These are phyloP conservation scores for Drosophila ezoana DNA, from an alignment of 2,888 invertebrate species.

Conservation along the genomic window DNA sequence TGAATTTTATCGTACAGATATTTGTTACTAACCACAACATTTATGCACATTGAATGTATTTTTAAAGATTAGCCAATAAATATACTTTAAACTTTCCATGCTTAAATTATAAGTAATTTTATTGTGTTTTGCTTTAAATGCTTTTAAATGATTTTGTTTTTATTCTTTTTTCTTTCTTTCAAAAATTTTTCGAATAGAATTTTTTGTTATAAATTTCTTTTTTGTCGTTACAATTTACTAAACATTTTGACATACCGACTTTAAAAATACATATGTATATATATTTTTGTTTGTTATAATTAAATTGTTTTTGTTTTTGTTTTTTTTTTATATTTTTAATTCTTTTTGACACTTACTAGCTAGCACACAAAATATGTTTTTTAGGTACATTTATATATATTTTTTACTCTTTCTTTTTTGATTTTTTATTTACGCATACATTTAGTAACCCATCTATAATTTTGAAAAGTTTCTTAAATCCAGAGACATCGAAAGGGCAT, in stretches of 20 bases:
- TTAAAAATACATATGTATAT: conserved; percentile 62
- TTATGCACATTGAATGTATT: conserved; percentile 71
- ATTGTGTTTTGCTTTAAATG: conserved; percentile 42
- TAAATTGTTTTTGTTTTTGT: conserved; percentile 42
- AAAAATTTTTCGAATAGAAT: conserved; percentile 47
- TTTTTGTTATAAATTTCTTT: conserved; percentile 30
- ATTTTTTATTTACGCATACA: conserved; percentile 67
- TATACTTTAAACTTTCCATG: conserved; percentile 37
- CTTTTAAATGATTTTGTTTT: conserved; percentile 44
- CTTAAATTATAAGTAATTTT: conserved; percentile 61
- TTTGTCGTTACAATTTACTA: conserved; percentile 62
- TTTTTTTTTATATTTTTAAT: conserved; percentile 24
- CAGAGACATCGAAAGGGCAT: conserved; percentile 51
- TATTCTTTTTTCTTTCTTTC: conserved; percentile 11
- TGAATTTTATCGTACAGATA: conserved; percentile 33
- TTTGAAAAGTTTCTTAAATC: conserved; percentile 55
- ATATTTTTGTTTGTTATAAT: conserved; percentile 53
- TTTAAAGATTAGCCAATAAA: conserved; percentile 68
- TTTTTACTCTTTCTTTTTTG: conserved; percentile 44
- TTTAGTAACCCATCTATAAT: conserved; percentile 62
- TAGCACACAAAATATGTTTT: conserved; percentile 83
- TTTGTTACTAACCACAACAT: conserved; percentile 72
- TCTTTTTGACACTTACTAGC: conserved; percentile 82
- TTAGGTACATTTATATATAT: conserved; percentile 83
- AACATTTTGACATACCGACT: conserved; percentile 67